Evolutionary conservation across 2,113 vertebrate species (phyloP), one percentile per base, ranked within the genome.

Genomic region (Pteruthius melanotis): DNA sequence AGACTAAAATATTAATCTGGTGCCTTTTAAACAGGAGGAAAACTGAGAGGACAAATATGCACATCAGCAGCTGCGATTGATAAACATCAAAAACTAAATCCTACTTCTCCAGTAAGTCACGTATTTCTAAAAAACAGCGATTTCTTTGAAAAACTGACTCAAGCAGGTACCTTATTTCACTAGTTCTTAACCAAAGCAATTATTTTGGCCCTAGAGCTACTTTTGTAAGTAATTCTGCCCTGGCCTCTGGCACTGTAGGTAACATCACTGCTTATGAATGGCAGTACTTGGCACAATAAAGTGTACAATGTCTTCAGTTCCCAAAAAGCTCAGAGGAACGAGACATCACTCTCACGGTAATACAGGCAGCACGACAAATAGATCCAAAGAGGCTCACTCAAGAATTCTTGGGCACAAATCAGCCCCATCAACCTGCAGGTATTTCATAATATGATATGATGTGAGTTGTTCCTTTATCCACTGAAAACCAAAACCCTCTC

Each of bases 271-370:
- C 33, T 76, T 27, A 45, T 1, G 3, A 61, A 61, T 10, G 17
- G 27, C 27, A 79, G 44, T 6, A 37, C 14, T 71, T 14, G 8
- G 45, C 54, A 77, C 0, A 3, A 78, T 7, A 17, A 91, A 61
- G 10, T 6, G 13, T 10, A 21, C 52, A 91, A 35, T 19, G 11
- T 28, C 52, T 63, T 64, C 49, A 76, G 52, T 11, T 39, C 30
- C 40, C 4, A 2, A 81, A 74, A 82, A 53, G 1, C 21, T 18
- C 31, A 44, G 20, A 64, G 15, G 37, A 87, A 70, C 0, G 0
- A 7, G 30, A 40, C 26, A 85, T 5, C 23, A 14, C 15, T 33
- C 57, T 81, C 49, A 37, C 0, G 0, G 21, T 53, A 70, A 80
- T 18, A 69, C 13, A 78, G 37, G 35, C 70, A 76, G 50, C 20